Percentiles rank a stretch among this genome's conserved stretches.
These are phyloP conservation scores for Burhinus oedicnemus DNA, from an alignment of 2,113 vertebrate genomes.

Conservation along the genomic window DNA sequence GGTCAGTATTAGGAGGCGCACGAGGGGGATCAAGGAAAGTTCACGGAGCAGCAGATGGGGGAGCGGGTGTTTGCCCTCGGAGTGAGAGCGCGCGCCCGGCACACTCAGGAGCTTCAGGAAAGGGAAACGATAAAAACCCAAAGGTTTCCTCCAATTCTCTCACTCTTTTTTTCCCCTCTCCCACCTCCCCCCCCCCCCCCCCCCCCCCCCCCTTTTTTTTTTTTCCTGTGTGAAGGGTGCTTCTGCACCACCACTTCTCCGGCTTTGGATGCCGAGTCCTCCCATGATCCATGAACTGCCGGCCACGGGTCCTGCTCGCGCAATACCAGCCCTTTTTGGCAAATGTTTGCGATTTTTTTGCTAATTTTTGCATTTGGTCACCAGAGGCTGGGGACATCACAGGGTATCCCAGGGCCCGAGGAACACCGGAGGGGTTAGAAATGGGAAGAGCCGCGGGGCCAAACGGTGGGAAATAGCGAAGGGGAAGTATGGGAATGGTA, in stretches of 20 bases:
- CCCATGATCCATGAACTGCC: rapidly evolving
- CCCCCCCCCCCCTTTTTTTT: too few relatives aligned
- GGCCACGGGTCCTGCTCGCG: rapidly evolving
- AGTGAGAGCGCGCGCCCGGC: neutral
- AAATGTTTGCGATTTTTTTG: neutral
- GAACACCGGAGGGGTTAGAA: neutral
- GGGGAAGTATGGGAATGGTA: too few relatives aligned
- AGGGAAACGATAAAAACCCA: neutral
- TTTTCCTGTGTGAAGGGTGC: neutral
- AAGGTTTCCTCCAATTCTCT: rapidly evolving
- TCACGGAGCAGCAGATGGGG: neutral
- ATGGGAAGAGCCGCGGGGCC: neutral
- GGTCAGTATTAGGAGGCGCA: neutral
- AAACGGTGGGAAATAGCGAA: rapidly evolving
- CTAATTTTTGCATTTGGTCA: neutral
- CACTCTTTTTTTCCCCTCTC: rapidly evolving
- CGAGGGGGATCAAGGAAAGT: neutral
- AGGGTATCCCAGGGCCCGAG: rapidly evolving
- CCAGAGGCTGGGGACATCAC: too few relatives aligned
- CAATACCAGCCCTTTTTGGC: too few relatives aligned
- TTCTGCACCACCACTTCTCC: neutral
- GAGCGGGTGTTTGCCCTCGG: neutral
- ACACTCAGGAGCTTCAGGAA: rapidly evolving
- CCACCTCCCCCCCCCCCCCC: too few relatives aligned
- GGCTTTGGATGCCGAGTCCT: neutral